Evolutionary conservation across 1,140 invertebrate genomes (phyloP).

Genomic region (Caerostris darwini): DNA sequence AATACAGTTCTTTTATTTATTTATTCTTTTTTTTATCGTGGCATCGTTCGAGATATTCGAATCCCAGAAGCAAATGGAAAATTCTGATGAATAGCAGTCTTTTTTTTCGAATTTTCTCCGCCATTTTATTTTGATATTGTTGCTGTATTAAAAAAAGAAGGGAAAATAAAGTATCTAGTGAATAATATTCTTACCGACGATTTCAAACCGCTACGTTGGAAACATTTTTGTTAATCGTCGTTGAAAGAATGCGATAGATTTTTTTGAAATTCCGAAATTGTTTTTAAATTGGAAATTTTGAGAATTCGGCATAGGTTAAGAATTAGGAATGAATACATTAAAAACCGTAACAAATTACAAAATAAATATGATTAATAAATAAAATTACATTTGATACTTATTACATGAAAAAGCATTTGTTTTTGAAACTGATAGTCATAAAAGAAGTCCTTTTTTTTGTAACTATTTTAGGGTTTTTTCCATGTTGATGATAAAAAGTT

Average conservation of each 20-base stretch:
- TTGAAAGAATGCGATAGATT: neutral
- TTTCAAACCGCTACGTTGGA: neutral
- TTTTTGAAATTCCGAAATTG: neutral
- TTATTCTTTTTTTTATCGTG: neutral
- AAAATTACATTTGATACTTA: no score
- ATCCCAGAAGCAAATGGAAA: slow-evolving; percentile 16
- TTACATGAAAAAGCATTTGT: no score
- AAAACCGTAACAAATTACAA: no score
- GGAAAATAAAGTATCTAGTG: neutral
- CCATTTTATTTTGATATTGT: neutral
- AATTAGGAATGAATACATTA: no score
- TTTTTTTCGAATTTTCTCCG: neutral
- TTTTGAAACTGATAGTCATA: no score
- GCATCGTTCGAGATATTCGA: slow-evolving; percentile 25
- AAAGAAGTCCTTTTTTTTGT: no score
- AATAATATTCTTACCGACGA: neutral
- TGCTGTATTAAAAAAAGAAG: neutral
- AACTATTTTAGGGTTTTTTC: no score
- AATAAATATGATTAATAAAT: no score
- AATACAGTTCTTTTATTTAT: neutral
- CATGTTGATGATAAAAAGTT: no score
- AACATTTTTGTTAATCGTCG: neutral
- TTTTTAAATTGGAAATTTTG: neutral
- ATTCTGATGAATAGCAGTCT: neutral
- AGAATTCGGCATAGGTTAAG: neutral